Evolutionary conservation across 1,140 invertebrate species (phyloP), one percentile per base, ranked within the genome.

Genomic region (Tribolium madens): DNA sequence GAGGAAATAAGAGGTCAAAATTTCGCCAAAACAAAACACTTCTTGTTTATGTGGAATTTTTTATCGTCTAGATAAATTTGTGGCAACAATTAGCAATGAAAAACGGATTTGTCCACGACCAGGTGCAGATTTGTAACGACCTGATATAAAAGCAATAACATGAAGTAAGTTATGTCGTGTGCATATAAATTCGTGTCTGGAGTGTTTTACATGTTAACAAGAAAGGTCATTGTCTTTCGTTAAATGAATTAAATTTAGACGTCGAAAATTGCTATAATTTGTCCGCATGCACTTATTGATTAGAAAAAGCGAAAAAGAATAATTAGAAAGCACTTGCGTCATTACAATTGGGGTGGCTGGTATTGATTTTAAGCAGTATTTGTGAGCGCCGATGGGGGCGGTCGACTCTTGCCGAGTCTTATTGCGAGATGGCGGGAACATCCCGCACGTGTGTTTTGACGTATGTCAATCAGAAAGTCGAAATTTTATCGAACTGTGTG

Each of bases 361-460:
- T 81, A 81, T 81, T 81, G 79, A 81, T 81, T 81, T 81, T 81
- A 79, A 79, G 75, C 75, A 75, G 79, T 68, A 74, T 60, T 57
- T 69, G 53, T 68, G 46, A 74, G 73, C 53, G 73, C 53, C 50
- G 53, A 74, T 64, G 53, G 50, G 73, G 73, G 73, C 53, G 73
- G 73, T 64, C 36, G 53, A 60, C 70, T 17, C 76, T 42, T 57
- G 73, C 50, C 36, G 53, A 60, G 53, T 33, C 76, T 42, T 72
- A 75, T 73, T 76, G 73, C 73, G 76, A 76, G 70, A 83, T 83
- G 82, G 82, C 82, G 82, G 79, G 80, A 83, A 83, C 53, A 76
- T 64, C 69, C 53, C 77, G 75, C 82, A 83, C 82, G 77, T 83
- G 82, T 79, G 78, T 82, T 82, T 83, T 83, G 80, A 83, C 80